Evolutionary conservation across 2,797 vertebrate species (phyloP), one percentile per base, ranked within the genome.

Genomic region (Brachymystax lenok): DNA sequence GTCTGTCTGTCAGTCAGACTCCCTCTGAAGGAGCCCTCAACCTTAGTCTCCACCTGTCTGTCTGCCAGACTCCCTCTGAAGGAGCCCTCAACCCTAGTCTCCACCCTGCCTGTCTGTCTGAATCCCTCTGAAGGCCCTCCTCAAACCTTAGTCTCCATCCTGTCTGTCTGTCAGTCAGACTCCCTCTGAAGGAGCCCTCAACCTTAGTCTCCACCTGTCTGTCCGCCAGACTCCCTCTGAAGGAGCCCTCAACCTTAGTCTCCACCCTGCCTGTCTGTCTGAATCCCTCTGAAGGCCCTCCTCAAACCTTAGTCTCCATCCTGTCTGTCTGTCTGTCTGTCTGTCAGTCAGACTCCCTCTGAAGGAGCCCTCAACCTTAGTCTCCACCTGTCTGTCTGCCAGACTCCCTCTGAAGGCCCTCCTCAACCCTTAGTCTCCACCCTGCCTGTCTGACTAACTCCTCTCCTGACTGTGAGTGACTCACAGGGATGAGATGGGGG

Each of bases 401-500:
- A 40, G 54, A 5, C 6, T 56, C 54, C n/a, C 5, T 12, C 61
- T 24, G 8, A 63, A 63, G 3, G 3, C 21, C 24, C 61, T 10
- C 3, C 24, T 63, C 2, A 63, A 63, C 2, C 61, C 61, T 3
- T 3, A 6, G 61, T 63, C 61, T 13, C 21, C 5, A 6, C 33
- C 33, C 54, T 12, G 21, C 66, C 54, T 40, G 8, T 10, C 35
- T 30, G 56, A 73, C 70, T 52, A 56, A 51, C 74, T 59, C 27
- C 24, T 14, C 67, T 28, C 21, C 19, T 61, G 17, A 56, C 51
- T 33, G n/a, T 71, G 63, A 63, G 76, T 19, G 17, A 19, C 17
- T n/a, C 1, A 81, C 72, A 17, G 74, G 56, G n/a, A 3, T 59
- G 73, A 77, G 71, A 75, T 35, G 6, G 35, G 35, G 35, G 35